Percentiles rank a stretch among this genome's conserved stretches.
Conservation (phyloP, 2,888 invertebrate genomes). For the Odontothrips loti region DNA sequence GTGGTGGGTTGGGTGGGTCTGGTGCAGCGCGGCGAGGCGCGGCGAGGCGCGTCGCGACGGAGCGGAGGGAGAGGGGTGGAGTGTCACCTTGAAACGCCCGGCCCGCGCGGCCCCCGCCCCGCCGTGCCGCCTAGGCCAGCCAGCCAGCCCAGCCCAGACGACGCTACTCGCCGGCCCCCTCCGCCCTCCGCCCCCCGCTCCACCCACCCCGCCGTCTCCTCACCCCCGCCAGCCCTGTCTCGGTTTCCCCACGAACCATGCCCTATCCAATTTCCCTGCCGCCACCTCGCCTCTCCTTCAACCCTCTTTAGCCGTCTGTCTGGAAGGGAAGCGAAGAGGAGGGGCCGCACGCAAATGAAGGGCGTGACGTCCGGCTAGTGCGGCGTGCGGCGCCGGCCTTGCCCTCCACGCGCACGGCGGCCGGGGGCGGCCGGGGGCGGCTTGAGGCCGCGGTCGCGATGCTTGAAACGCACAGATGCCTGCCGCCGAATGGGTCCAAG, state of each 20-base stretch:
- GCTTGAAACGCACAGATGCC: no score
- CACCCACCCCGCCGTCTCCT: background rate
- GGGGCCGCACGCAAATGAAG: constrained; percentile 11
- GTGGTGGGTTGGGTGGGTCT: background rate
- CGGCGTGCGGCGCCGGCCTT: no score
- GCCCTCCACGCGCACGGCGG: background rate
- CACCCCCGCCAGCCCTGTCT: background rate
- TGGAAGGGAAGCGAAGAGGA: background rate
- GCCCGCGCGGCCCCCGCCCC: constrained; percentile 1
- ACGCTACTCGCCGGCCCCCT: background rate
- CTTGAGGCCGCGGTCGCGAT: background rate
- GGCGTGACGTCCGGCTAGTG: background rate
- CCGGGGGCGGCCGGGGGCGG: background rate
- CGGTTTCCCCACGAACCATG: background rate
- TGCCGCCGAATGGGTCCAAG: no score
- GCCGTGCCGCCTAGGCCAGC: background rate
- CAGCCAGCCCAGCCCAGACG: background rate
- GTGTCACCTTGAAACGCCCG: constrained; percentile 16
- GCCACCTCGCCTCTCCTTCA: background rate
- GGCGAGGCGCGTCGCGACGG: background rate
- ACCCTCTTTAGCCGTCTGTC: background rate
- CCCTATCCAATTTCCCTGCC: constrained; percentile 13
- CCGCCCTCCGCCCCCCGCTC: background rate
- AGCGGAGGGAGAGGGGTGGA: background rate
- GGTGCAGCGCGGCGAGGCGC: background rate